These are phyloP conservation scores for Oceanodroma tethys DNA, from an alignment of 2,113 vertebrate species.

Conservation along the genomic window DNA sequence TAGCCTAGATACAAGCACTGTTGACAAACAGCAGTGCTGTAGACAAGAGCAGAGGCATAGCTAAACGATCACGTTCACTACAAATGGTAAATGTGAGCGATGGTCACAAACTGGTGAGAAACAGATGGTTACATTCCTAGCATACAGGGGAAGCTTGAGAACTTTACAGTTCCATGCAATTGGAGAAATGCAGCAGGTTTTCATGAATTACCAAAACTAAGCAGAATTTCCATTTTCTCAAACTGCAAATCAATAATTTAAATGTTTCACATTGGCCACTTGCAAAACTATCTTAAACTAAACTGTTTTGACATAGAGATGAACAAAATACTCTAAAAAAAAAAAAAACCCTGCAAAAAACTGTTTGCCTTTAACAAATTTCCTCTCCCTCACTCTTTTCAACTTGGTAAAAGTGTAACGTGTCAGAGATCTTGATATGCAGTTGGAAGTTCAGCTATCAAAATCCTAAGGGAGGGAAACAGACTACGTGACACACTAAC, in stretches of 20 bases:
- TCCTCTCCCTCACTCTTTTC: neutral
- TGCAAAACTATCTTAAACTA: neutral
- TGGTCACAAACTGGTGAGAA: neutral
- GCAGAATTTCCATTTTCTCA: neutral
- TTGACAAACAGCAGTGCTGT: neutral
- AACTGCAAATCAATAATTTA: neutral
- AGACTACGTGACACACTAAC: neutral
- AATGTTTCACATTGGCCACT: neutral
- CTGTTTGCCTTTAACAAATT: neutral
- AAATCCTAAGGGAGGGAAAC: neutral
- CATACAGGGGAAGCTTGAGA: neutral
- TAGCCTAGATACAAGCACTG: neutral
- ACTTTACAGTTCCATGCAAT: neutral
- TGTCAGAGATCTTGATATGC: neutral
- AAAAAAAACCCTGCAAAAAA: neutral
- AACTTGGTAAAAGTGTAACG: neutral
- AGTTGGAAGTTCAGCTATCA: neutral
- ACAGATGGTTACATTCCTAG: neutral
- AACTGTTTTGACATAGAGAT: neutral
- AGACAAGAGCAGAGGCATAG: neutral
- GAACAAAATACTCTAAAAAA: neutral
- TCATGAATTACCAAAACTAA: neutral
- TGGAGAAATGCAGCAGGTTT: neutral
- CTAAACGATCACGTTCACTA: neutral
- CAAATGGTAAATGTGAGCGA: fast-evolving